Evolutionary conservation across 2,888 invertebrate species (phyloP), one percentile per base, ranked within the genome.

Genomic region (Salpingus planirostris): DNA sequence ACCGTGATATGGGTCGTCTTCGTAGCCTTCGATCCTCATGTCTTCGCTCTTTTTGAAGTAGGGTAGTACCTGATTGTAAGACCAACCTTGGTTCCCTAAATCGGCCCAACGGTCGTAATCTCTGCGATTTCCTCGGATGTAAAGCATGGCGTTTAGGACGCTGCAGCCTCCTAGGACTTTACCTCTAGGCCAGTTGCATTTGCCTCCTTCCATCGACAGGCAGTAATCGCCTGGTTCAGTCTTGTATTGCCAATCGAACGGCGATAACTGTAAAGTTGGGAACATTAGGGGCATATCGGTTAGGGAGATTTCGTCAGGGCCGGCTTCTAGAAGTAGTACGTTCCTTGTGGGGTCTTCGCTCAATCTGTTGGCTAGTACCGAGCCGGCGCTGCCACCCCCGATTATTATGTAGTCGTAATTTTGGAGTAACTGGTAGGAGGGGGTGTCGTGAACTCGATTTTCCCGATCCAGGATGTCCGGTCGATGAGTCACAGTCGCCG

Each of bases 61-160:
- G 6, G 76, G 76, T 18, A 89, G 60, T 0, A 88, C 69, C 29
- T 77, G 77, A 0, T 75, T 67, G 55, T 80, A 89, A 15, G 80
- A 71, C 93, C 93, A 93, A 1, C 84, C 90, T 1, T 64, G 56
- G 48, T 71, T 80, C 0, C 91, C 92, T 54, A 80, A 56, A 7
- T 56, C 59, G 11, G 76, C 81, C 92, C 92, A 93, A n/a, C 70
- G 66, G 52, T 93, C 87, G 58, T 89, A 93, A 57, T 92, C 92
- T 2, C 66, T 70, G 29, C 73, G 74, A 55, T 92, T 89, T 0
- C 91, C 92, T 31, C 92, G 68, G 0, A 90, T 69, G 52, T 91
- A 91, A 36, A 88, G 68, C 91, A 93, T 91, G 11, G 89, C 91
- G 58, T 92, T 92, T 2, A 91, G 64, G 1, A 82, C 81, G 51